phyloP scores from a whole-genome alignment of 2,888 invertebrate genomes.

The Andrena minutula region DNA sequence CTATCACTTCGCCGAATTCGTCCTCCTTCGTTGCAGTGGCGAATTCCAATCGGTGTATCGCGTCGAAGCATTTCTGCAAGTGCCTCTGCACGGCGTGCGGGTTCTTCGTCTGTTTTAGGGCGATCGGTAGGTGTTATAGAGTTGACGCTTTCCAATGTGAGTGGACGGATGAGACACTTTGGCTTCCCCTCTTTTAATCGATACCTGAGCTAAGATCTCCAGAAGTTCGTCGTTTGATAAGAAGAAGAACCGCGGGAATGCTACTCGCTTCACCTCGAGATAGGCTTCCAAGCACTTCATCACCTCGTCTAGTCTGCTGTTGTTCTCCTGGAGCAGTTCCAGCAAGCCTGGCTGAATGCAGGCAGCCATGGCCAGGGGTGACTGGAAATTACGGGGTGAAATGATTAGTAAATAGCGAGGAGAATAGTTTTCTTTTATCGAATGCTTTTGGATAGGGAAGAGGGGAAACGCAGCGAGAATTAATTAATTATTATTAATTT shows the following conservation, averaged over 20 bases:
- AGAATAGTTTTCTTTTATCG: too few species aligned
- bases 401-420: too few species aligned
- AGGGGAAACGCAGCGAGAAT: too few species aligned
- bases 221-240: conserved; percentile 95
- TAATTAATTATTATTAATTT: too few species aligned
- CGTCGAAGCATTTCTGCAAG: conserved; percentile 95
- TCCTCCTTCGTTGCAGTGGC: conserved; percentile 86
- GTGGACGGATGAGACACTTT: too few species aligned
- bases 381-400: conserved; percentile 82
- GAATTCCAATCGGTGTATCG: conserved; percentile 92
- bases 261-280: conserved; percentile 94
- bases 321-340: conserved; percentile 90
- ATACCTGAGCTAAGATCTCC: conserved; percentile 94
- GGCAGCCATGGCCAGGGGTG: conserved; percentile 92
- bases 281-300: conserved; percentile 96
- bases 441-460: too few species aligned
- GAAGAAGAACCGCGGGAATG: conserved; percentile 96
- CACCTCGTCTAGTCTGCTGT: conserved; percentile 93
- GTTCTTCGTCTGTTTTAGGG: conserved; percentile 89
- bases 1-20: conserved; percentile 85
- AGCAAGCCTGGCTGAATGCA: conserved; percentile 90
- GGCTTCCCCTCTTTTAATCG: not conserved
- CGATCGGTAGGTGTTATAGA: not conserved
- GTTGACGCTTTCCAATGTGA: too few species aligned
- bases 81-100: conserved; percentile 96